Conservation (phyloP, 35 echinoderm and acorn worm species). For the Ophioderma brevispina region DNA sequence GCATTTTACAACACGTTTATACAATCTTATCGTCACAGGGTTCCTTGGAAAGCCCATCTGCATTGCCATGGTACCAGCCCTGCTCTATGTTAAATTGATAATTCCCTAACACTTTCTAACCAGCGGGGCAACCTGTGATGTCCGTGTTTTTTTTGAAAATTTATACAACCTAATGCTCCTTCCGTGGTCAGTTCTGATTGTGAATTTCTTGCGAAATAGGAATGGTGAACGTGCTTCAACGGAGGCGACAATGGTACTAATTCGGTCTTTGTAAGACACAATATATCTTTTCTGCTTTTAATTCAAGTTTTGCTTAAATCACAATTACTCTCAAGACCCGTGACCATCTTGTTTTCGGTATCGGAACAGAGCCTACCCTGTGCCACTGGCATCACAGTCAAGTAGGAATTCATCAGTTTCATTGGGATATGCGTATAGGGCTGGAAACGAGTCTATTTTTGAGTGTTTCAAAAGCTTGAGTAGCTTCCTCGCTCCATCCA, state of each 20-base stretch:
- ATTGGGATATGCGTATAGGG: slow-evolving; percentile 37
- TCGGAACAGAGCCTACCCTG: slow-evolving; percentile 42
- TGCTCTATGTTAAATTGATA: slow-evolving; percentile 57
- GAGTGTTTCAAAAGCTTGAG: slow-evolving; percentile 32
- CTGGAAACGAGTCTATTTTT: slow-evolving; percentile 20
- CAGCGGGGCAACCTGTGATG: slow-evolving; percentile 43
- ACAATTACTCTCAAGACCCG: slow-evolving; percentile 50
- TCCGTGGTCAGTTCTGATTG: slow-evolving; percentile 63
- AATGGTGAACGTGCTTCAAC: slow-evolving; percentile 60
- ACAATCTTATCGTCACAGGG: not conserved
- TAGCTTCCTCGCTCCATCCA: slow-evolving; percentile 21
- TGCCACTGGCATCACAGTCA: slow-evolving; percentile 54
- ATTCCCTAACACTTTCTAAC: slow-evolving; percentile 32
- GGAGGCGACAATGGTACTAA: slow-evolving; percentile 37
- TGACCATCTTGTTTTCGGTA: slow-evolving; percentile 40
- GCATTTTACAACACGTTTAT: not conserved
- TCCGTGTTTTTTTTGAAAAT: slow-evolving; percentile 30
- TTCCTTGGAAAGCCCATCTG: slow-evolving; percentile 53
- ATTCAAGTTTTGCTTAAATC: not conserved
- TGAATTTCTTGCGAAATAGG: slow-evolving; percentile 34
- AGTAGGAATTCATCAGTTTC: slow-evolving; percentile 20
- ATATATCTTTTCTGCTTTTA: slow-evolving; percentile 48
- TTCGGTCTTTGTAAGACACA: slow-evolving; percentile 52
- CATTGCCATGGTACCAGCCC: slow-evolving; percentile 44
- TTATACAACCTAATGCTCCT: slow-evolving; percentile 25